phyloP scores from a whole-genome alignment of 2,113 vertebrate species.

The Perca schrenkii region DNA sequence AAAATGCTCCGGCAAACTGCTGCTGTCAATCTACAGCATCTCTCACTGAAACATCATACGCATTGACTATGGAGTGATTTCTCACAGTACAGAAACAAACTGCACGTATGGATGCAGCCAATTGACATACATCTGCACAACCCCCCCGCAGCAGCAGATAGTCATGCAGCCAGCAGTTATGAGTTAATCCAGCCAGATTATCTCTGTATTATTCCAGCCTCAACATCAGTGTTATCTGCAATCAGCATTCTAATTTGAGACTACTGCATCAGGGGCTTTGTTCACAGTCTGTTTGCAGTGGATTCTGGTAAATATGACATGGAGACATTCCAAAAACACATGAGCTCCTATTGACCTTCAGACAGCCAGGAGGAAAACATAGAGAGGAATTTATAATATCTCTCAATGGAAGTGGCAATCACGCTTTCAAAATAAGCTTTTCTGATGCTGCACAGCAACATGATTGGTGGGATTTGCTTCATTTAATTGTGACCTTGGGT shows the following conservation, averaged over 20 bases:
- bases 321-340: neutral
- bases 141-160: neutral
- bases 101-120: rapidly evolving
- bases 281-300: conserved; percentile 2
- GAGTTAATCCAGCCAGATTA: conserved; percentile 57
- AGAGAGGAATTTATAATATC: neutral
- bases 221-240: conserved; percentile 36
- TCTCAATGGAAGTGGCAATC: neutral
- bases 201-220: conserved; percentile 38
- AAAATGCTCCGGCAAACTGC: neutral
- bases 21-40: conserved; percentile 12
- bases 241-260: conserved; percentile 53
- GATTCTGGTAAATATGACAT: neutral
- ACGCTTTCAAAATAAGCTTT: neutral
- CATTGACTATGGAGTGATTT: neutral
- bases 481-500: neutral
- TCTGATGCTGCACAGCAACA: neutral
- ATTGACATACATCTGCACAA: conserved; percentile 27
- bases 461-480: neutral
- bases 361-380: neutral
- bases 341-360: conserved; percentile 39
- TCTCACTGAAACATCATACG: neutral
- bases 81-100: conserved; percentile 3
- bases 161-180: conserved; percentile 13
- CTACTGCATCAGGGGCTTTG: conserved; percentile 38